Evolutionary conservation across 2,888 invertebrate species (phyloP).

Genomic region (Ptycholaimellus sp.): DNA sequence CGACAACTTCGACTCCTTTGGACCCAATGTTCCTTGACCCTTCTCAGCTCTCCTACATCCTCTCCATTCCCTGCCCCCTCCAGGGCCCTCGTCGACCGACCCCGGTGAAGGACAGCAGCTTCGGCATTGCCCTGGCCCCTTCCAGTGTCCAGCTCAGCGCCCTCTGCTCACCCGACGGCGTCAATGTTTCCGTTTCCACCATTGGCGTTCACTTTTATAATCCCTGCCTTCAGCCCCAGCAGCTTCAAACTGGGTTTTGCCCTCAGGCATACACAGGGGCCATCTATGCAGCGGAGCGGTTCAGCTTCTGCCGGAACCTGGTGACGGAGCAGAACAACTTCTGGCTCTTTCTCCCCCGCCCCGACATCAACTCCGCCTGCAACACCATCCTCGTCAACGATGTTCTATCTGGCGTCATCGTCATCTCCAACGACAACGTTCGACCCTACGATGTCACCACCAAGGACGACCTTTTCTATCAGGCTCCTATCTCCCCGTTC

Average conservation of each 20-base stretch:
- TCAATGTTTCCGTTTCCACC: constrained; percentile 12
- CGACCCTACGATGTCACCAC: constrained; percentile 22
- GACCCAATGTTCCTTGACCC: no score
- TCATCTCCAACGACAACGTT: constrained; percentile 20
- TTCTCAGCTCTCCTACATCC: no score
- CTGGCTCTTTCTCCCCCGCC: constrained; percentile 18
- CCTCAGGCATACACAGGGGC: constrained; percentile 21
- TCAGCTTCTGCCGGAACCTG: constrained; percentile 16
- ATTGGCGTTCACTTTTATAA: constrained; percentile 3
- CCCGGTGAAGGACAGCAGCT: no score
- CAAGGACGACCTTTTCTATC: constrained; percentile 19
- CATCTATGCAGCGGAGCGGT: constrained; percentile 22
- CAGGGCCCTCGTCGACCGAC: no score
- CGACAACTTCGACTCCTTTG: no score
- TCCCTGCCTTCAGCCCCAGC: not conserved
- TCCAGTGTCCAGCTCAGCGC: no score
- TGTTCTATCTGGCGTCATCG: constrained; percentile 15
- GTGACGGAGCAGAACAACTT: constrained; percentile 12
- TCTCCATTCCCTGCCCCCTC: no score
- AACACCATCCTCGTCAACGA: constrained; percentile 17
- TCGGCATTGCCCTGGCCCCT: no score
- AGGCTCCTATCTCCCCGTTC: no score
- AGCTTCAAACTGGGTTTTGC: not conserved
- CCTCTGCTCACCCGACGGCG: constrained; percentile 11
- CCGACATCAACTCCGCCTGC: constrained; percentile 16